phyloP scores from a whole-genome alignment of 1,140 invertebrate species.

The Ephestia elutella region DNA sequence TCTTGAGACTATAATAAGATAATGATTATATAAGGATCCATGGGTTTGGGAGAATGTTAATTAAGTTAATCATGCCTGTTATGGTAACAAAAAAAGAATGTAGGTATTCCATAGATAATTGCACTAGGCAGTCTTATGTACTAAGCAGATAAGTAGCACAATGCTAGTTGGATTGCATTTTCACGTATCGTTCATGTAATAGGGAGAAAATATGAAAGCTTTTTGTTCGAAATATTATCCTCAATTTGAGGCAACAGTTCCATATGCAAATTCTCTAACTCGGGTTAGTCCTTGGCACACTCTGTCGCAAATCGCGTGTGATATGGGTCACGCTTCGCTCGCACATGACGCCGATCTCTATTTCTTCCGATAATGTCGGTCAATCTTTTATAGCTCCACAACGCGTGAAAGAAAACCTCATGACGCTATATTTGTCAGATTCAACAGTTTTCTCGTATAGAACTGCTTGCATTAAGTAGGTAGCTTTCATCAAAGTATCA shows the following conservation, averaged over 20 bases:
- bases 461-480: too few relatives aligned
- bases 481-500: too few relatives aligned
- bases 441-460: too few relatives aligned
- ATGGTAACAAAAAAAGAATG: too few relatives aligned
- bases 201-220: not conserved
- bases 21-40: too few relatives aligned
- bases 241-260: not conserved
- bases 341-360: not conserved
- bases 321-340: not conserved
- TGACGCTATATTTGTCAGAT: too few relatives aligned
- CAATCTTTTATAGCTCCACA: not conserved
- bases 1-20: too few relatives aligned
- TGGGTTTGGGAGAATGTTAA: too few relatives aligned
- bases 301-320: not conserved
- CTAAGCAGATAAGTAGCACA: too few relatives aligned
- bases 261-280: not conserved
- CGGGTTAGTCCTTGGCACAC: not conserved
- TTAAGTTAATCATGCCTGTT: too few relatives aligned
- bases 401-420: not conserved
- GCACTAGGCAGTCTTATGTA: too few relatives aligned
- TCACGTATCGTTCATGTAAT: not conserved
- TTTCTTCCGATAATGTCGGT: not conserved
- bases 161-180: not conserved
- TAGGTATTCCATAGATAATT: too few relatives aligned
- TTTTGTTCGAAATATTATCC: not conserved